Base-by-base conservation (phyloP, 2,888 invertebrate genomes). In the Eustalomyia histrio region DNA sequence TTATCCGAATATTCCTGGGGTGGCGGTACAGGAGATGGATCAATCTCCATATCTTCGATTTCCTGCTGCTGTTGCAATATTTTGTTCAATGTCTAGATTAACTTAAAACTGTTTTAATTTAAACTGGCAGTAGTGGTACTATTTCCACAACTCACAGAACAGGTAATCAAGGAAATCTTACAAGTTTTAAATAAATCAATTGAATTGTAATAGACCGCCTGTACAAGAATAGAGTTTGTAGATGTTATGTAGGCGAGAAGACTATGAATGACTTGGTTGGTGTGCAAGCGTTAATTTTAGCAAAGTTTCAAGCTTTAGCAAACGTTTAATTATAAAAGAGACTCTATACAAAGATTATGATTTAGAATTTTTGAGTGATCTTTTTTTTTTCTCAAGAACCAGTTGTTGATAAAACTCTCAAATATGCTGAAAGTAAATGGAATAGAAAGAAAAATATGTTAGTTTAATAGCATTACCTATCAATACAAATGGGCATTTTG, bases 11-110 rank as follows among this genome's bases (percentile, higher is more conserved):
- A 88, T 79, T 87, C 88, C 87, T 87, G 87, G 84, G 87, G 87
- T 84, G 86, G 86, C 83, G 87, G 87, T 83, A 87, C 86, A 83
- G 87, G 84, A 43, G 89, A 86, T 80, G 89, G 87, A 86, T 90
- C 90, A 86, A 90, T 88, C 80, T 90, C 90, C 90, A 90, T 90
- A 83, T 87, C 89, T 87, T 89, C 89, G 50, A 52, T 6, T 21
- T 52, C 52, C 72, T 29, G 35, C 14, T 68, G 57, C 14, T 35
- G 72, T 10, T 39, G 76, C 18, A 71, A 64, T 86, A 87, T 85
- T 86, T 86, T 83, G 84, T 85, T 85, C 78, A 81, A 67, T 65
- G 0, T 14, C 14, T 73, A 63, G n/a, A 64, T 60, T 64, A 61
- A 73, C 29, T 60, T 24, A 39, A 33, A 18, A 61, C 50, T 57